These are phyloP conservation scores for Sphenodon punctatus DNA, from an alignment of 2,797 vertebrate genomes.

Conservation along the genomic window DNA sequence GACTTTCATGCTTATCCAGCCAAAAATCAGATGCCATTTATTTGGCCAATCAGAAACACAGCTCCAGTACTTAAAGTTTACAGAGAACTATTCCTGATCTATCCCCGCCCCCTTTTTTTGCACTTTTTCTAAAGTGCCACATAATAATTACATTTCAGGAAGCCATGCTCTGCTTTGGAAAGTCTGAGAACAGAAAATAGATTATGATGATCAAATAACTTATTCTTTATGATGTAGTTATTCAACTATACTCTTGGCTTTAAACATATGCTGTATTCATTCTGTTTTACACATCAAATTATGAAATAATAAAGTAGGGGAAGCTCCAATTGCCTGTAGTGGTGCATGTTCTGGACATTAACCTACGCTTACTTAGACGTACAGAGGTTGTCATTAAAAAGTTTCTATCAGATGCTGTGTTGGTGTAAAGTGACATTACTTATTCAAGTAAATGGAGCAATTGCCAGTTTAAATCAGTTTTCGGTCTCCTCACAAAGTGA, in stretches of 20 bases:
- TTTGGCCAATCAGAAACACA: neutral
- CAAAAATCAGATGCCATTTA: neutral
- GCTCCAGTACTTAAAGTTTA: neutral
- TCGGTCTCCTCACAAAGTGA: neutral
- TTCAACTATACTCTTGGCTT: neutral
- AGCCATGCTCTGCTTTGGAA: neutral
- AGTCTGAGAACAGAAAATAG: neutral
- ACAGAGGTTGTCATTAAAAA: neutral
- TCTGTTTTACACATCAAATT: neutral
- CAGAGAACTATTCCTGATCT: conserved; percentile 31
- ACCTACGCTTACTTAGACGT: fast-evolving
- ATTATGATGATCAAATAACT: neutral
- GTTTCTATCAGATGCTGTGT: neutral
- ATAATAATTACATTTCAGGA: conserved; percentile 1
- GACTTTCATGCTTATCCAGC: neutral
- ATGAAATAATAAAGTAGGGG: neutral
- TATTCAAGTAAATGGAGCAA: neutral
- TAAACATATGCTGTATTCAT: conserved; percentile 16
- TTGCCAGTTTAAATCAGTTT: fast-evolving
- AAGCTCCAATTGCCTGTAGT: neutral
- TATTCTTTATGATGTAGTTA: conserved; percentile 25
- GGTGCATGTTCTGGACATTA: neutral
- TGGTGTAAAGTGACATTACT: neutral
- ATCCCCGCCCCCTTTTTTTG: no score
- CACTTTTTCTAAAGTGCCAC: conserved; percentile 23